Base-by-base conservation (phyloP, 2,113 vertebrate species). In the Myodes glareolus region DNA sequence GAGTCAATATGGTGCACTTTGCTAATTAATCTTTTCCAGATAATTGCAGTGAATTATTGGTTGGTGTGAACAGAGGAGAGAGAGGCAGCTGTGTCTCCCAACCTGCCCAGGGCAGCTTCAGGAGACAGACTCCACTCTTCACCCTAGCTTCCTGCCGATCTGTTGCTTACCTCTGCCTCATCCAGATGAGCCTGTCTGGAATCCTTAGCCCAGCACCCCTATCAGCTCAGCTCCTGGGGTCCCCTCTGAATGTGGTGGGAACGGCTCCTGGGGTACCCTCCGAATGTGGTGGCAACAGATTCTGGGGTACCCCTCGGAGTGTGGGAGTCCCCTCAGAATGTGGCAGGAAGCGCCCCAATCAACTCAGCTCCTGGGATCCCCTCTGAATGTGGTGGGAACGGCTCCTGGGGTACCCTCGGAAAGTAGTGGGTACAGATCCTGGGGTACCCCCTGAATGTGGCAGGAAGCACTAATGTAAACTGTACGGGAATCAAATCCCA, bases 21-120 rank as follows among this genome's bases (percentile, higher is more conserved):
- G 87, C 96, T 98, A 97, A 98, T 98, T 97, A 98, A 98, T 98
- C 97, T 98, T 97, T 97, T 90, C 97, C 73, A 85, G 36, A 93
- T 91, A 97, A 95, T 45, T 27, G 92, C 80, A 77, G 95, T 31
- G 77, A 67, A 95, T 2, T 4, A 96, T 96, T 39, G 93, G 97
- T 81, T 63, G 29, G 90, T 78, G 90, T 90, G 91, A 94, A 91
- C 4, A 27, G 76, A n/a, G 76, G 33, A 1, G 85, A 45, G 65
- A 77, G 88, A 94, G 52, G 58, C 58, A 55, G 93, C 84, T 88
- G 33, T 47, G 84, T 72, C 25, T 42, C 67, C 31, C 3, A 2
- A 47, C 50, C 82, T 84, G 67, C 47, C 77, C 27, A 7, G 67
- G 52, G 80, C 10, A 27, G 23, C 72, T 27, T 13, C 78, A 9